Percentiles rank a stretch among this genome's conserved stretches.
These are phyloP conservation scores for Bedellia somnulentella DNA, from an alignment of 2,888 invertebrate genomes.

Conservation along the genomic window DNA sequence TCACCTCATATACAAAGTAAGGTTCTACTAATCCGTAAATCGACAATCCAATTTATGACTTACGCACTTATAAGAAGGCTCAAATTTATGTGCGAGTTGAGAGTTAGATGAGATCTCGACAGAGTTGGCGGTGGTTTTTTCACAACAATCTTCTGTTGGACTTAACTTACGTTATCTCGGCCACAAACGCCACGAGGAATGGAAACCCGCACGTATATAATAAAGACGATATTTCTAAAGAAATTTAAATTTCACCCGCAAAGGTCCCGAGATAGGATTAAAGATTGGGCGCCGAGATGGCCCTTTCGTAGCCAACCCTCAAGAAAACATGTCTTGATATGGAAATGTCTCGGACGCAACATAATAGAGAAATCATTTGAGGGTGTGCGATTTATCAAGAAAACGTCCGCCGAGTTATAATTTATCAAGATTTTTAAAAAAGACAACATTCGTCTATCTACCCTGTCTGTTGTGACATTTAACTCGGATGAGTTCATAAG, in stretches of 20 bases:
- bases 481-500: background rate
- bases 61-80: conserved; percentile 21
- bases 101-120: conserved; percentile 42
- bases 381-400: conserved; percentile 44
- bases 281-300: conserved; percentile 59
- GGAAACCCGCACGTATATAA: conserved; percentile 60
- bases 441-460: no score
- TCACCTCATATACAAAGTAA: conserved; percentile 62
- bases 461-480: no score
- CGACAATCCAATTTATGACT: conserved; percentile 24
- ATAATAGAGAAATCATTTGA: conserved; percentile 55
- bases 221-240: conserved; percentile 62
- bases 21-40: conserved; percentile 43
- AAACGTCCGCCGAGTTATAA: conserved; percentile 43
- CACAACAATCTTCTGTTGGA: conserved; percentile 60
- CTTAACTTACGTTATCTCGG: conserved; percentile 60
- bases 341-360: conserved; percentile 53
- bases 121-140: conserved; percentile 58
- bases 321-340: conserved; percentile 63
- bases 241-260: conserved; percentile 61
- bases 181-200: conserved; percentile 55
- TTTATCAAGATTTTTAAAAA: no score
- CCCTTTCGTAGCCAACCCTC: conserved; percentile 60
- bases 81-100: conserved; percentile 24
- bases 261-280: conserved; percentile 60